These are phyloP conservation scores for Danionella dracula DNA, from an alignment of 2,797 vertebrate genomes.

Conservation along the genomic window DNA sequence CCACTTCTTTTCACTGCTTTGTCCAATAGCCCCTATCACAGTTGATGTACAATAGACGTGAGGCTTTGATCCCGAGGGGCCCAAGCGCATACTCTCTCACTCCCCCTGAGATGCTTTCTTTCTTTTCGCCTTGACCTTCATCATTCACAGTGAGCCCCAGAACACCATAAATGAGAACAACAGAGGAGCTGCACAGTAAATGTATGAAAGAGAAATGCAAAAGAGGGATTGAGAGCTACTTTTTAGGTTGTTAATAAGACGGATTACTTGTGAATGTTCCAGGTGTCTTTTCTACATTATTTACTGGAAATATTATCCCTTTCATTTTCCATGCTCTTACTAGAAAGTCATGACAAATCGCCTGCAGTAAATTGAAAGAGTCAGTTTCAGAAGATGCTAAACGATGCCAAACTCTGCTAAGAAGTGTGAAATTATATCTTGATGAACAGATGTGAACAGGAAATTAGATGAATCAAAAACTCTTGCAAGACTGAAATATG, in stretches of 20 bases:
- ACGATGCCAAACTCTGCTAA: neutral
- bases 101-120: constrained; percentile 24
- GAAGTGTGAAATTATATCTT: neutral
- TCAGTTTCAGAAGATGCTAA: neutral
- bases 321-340: neutral
- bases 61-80: constrained; percentile 68
- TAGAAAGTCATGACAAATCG: neutral
- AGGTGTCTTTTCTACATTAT: neutral
- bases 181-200: neutral
- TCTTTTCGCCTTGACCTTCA: constrained; percentile 53
- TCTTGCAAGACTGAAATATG: no score
- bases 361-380: neutral
- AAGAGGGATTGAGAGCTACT: constrained; percentile 7
- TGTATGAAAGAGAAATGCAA: constrained; percentile 56
- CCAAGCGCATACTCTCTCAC: constrained; percentile 43
- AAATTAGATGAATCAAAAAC: no score
- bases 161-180: constrained; percentile 17
- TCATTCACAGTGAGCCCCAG: constrained; percentile 6
- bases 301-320: neutral
- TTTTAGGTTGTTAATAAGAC: neutral
- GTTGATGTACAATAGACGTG: constrained; percentile 60
- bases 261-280: neutral
- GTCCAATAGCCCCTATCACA: constrained; percentile 61
- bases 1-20: constrained; percentile 45
- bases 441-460: neutral